phyloP scores from a whole-genome alignment of 2,797 vertebrate species.

The Ispidina picta region DNA sequence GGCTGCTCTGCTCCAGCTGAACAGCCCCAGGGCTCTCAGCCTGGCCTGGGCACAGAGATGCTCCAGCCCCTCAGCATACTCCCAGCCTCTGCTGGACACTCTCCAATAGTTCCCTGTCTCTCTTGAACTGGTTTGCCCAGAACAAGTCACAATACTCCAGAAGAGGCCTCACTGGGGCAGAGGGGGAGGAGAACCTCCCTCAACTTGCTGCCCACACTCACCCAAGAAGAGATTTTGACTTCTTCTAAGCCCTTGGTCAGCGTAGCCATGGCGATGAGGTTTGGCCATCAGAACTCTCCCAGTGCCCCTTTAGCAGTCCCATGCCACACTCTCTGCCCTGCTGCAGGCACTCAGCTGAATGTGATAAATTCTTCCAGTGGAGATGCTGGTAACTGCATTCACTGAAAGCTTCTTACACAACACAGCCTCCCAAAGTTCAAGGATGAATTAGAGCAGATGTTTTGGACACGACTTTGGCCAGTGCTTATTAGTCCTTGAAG shows the following conservation, averaged over 20 bases:
- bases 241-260: background rate
- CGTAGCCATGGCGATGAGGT: background rate
- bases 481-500: slow-evolving; percentile 4
- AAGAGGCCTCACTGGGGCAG: too few species aligned
- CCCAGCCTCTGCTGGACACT: too few species aligned
- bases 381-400: background rate
- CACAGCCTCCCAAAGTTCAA: slow-evolving; percentile 2
- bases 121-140: too few species aligned
- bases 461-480: background rate
- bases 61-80: too few species aligned
- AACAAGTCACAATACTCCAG: too few species aligned
- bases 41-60: background rate
- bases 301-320: background rate
- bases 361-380: background rate
- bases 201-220: background rate
- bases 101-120: too few species aligned
- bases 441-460: background rate
- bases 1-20: background rate
- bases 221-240: background rate
- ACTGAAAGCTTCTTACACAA: background rate
- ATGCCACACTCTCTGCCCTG: background rate
- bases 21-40: background rate
- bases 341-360: background rate
- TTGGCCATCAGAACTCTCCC: background rate
- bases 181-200: background rate